Base-by-base conservation (phyloP, 2,797 vertebrate genomes). In the Acropternis orthonyx region DNA sequence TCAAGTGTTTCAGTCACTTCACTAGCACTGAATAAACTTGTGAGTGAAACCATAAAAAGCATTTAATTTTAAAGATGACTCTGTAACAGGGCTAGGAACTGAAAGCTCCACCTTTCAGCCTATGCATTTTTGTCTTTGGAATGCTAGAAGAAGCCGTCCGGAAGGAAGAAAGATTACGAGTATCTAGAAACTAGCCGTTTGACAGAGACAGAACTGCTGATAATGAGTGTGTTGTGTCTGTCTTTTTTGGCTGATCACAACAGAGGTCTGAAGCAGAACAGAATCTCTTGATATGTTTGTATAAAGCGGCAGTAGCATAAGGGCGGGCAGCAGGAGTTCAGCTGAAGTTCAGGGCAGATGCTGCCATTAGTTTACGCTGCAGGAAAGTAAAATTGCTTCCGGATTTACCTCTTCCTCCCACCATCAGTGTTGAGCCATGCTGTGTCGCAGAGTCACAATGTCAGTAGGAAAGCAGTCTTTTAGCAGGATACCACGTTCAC, bases 401-500 rank as follows among this genome's bases (percentile, higher is more conserved):
- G 98, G 98, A 98, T 98, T 98, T 97, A 97, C 92, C 97, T 98
- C 92, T 97, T 97, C 95, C 97, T 96, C 86, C 91, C 84, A 59
- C 39, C 92, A 80, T 97, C 95, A 96, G 89, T 26, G 84, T 44
- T 97, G 97, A 72, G 97, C 91, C 59, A 91, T 41, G 94, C 96
- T 97, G 41, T 98, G 98, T 95, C 98, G 97, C 81, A 99, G 98
- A 96, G 99, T 98, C 97, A 99, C 98, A 36, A 99, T 98, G 97
- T 99, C 98, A 19, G 98, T 98, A 43, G 99, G 99, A 96, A 99
- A 99, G 96, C 98, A 98, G 97, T 99, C 99, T 97, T 99, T 99
- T 49, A 99, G 98, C 93, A 99, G 98, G 97, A 99, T 99, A 49
- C 99, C 99, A 93, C 99, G 97, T 87, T 99, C 98, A 43, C 99